These are phyloP conservation scores for Peromyscus californicus DNA, from an alignment of 2,113 vertebrate genomes.

Conservation along the genomic window DNA sequence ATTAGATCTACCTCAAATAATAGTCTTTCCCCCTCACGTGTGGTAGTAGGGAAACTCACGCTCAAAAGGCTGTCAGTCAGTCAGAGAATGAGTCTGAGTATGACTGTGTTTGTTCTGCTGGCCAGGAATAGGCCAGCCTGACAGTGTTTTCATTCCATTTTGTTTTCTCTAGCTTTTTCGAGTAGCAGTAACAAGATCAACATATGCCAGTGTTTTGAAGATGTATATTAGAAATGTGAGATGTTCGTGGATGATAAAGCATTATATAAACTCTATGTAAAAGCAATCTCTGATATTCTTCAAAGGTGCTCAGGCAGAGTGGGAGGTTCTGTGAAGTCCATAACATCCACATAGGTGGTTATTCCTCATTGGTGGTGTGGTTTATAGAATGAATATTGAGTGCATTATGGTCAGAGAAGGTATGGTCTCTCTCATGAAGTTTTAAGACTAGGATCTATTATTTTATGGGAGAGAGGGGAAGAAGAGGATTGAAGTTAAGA, in stretches of 20 bases:
- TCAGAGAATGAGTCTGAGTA: neutral
- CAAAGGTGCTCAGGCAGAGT: neutral
- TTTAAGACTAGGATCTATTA: conserved; percentile 23
- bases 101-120: conserved; percentile 37
- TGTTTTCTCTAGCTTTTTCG: conserved; percentile 29
- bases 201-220: conserved; percentile 53
- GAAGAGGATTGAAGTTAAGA: neutral
- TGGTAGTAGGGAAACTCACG: neutral
- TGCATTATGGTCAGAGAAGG: neutral
- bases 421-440: neutral
- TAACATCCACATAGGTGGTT: neutral
- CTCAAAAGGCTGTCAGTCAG: neutral
- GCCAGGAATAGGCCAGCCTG: neutral
- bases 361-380: neutral
- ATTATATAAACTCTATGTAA: neutral
- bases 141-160: conserved; percentile 20
- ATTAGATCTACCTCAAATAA: conserved; percentile 12
- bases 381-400: neutral
- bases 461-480: neutral
- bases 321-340: neutral
- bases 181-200: conserved; percentile 22
- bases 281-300: conserved; percentile 22
- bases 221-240: conserved; percentile 36
- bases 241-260: conserved; percentile 56
- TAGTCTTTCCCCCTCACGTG: neutral